Evolutionary conservation across 2,888 invertebrate genomes (phyloP).

Genomic region (Eristalis intricaria): DNA sequence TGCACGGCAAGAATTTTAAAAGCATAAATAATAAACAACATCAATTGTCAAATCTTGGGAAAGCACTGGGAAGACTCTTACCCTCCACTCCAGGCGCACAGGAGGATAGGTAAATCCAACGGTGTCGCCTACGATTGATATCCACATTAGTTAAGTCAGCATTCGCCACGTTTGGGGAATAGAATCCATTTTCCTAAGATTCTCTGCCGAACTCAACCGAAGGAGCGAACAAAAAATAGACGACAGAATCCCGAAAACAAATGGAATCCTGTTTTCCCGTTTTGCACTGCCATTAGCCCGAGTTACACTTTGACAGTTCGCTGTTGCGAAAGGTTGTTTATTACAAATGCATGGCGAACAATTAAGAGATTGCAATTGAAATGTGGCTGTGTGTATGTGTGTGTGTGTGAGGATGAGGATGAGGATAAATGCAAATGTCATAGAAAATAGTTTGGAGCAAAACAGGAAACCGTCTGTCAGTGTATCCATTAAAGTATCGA

Average conservation of each 20-base stretch:
- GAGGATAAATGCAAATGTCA: constrained; percentile 11
- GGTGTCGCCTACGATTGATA: constrained; percentile 67
- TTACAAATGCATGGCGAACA: constrained; percentile 68
- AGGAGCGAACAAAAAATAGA: constrained; percentile 5
- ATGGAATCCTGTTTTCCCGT: constrained; percentile 50
- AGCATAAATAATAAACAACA: constrained; percentile 63
- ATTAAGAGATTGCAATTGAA: constrained; percentile 66
- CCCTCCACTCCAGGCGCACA: not conserved
- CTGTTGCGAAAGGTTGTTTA: constrained; percentile 36
- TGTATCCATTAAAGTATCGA: constrained; percentile 45
- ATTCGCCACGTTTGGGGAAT: constrained; percentile 39
- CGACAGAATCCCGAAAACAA: constrained; percentile 39
- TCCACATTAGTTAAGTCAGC: constrained; percentile 68
- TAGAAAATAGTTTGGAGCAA: not conserved
- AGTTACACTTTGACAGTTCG: constrained; percentile 67
- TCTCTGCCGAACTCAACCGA: constrained; percentile 1
- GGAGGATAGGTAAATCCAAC: constrained; percentile 45
- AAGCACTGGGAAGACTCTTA: constrained; percentile 4
- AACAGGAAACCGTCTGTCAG: not conserved
- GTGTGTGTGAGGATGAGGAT: not conserved
- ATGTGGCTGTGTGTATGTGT: not conserved
- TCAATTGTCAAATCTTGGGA: constrained; percentile 66
- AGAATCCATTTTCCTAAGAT: constrained; percentile 66
- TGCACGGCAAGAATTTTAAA: constrained; percentile 49
- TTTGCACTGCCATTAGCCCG: not conserved